Conservation (phyloP, 2,888 invertebrate species). For the Eristalinus sepulchralis region DNA sequence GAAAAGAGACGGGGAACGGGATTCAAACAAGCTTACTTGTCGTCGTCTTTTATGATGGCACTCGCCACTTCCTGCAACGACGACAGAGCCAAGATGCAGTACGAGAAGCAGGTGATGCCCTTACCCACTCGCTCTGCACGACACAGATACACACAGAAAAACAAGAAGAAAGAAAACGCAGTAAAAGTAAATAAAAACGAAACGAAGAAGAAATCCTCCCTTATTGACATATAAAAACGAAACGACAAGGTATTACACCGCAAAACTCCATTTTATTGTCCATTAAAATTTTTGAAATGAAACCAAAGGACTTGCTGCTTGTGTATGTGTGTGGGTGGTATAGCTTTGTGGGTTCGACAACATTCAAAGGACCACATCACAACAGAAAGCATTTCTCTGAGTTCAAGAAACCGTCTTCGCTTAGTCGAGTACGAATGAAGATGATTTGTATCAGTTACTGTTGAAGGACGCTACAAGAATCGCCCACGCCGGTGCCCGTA, state of each 20-base stretch:
- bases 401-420: constrained; percentile 6
- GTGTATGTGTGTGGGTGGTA: neutral
- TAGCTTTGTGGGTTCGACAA: neutral
- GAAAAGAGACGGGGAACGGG: neutral
- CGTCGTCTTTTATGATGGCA: constrained; percentile 14
- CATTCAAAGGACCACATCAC: neutral
- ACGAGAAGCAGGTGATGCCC: constrained; percentile 14
- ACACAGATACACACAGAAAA: neutral
- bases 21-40: constrained; percentile 12
- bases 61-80: constrained; percentile 1
- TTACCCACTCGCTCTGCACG: neutral
- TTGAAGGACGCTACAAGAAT: neutral
- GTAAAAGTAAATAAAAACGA: constrained; percentile 9
- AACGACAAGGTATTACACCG: constrained; percentile 55
- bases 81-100: constrained; percentile 20
- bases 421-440: constrained; percentile 20
- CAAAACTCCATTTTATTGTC: constrained; percentile 55
- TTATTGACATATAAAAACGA: constrained; percentile 52
- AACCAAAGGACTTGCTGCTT: neutral
- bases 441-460: constrained; percentile 28
- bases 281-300: constrained; percentile 48
- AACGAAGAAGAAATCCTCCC: constrained; percentile 9
- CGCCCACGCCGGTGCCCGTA: no score
- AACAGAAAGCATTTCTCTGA: neutral
- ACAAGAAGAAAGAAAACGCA: constrained; percentile 19